Evolutionary conservation across 1,140 invertebrate genomes (phyloP).

Genomic region (Acyrthosiphon pisum): DNA sequence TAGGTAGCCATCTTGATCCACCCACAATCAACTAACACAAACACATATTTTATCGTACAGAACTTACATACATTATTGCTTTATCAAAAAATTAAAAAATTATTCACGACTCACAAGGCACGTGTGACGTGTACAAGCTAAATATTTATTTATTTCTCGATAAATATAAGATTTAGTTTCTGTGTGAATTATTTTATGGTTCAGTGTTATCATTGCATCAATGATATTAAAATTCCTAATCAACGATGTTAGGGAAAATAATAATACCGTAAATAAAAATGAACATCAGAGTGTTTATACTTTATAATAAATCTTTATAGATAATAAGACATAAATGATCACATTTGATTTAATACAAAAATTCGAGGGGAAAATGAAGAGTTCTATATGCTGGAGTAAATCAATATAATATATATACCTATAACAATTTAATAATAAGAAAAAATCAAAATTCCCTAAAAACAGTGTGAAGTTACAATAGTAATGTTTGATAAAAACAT

Average conservation of each 20-base stretch:
- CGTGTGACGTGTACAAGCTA: too few species aligned
- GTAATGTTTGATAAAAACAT: neutral
- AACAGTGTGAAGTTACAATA: neutral
- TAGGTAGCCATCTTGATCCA: neutral
- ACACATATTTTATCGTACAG: too few species aligned
- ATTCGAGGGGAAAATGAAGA: neutral
- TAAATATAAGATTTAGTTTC: neutral
- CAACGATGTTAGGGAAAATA: neutral
- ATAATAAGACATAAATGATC: neutral
- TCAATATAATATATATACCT: too few species aligned
- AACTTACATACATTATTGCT: neutral
- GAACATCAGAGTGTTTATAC: neutral
- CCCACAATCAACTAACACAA: neutral
- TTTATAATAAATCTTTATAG: neutral
- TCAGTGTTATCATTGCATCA: neutral
- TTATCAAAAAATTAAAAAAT: neutral
- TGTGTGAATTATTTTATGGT: neutral
- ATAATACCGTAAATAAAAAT: neutral
- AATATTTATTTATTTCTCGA: neutral
- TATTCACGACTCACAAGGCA: too few species aligned
- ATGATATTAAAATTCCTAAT: neutral
- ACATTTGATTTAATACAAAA: neutral
- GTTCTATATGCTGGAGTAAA: neutral
- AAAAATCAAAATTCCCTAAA: neutral
- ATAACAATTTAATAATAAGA: neutral